Percentiles rank a stretch among this genome's conserved stretches.
Evolutionary conservation across 92 coral and sea anemone species (phyloP).

Genomic region (Phenganax subtilis): DNA sequence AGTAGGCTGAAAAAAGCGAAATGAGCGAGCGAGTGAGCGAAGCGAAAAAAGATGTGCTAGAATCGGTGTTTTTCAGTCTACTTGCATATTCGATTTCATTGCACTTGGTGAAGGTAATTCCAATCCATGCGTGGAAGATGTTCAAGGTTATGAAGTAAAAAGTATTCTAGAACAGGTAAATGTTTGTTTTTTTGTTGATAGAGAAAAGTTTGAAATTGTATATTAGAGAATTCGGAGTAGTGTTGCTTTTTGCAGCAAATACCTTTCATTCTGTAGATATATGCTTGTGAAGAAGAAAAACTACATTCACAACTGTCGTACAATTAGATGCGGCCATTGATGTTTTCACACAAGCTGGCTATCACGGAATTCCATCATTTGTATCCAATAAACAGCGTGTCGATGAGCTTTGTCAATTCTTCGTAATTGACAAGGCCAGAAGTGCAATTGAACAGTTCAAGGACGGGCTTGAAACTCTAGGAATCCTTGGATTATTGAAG

Average conservation of each 20-base stretch:
- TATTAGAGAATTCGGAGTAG: background rate
- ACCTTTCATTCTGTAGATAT: background rate
- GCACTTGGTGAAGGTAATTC: background rate
- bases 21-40: too few species aligned
- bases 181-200: background rate
- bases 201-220: background rate
- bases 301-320: background rate
- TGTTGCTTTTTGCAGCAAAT: background rate
- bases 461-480: conserved; percentile 5
- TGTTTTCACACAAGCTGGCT: conserved; percentile 28
- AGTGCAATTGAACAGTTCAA: conserved; percentile 2
- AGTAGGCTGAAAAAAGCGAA: too few species aligned
- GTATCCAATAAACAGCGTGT: background rate
- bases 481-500: background rate
- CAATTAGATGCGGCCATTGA: conserved; percentile 16
- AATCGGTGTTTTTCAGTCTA: too few species aligned
- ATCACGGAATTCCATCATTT: conserved; percentile 12
- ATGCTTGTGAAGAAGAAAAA: background rate
- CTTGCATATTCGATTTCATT: background rate
- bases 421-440: conserved; percentile 18
- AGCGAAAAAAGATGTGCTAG: too few species aligned
- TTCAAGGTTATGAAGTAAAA: background rate
- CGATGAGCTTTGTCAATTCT: conserved; percentile 14
- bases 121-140: background rate
- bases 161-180: background rate